phyloP scores from a whole-genome alignment of 2,888 invertebrate species.

The Clostera curtula region DNA sequence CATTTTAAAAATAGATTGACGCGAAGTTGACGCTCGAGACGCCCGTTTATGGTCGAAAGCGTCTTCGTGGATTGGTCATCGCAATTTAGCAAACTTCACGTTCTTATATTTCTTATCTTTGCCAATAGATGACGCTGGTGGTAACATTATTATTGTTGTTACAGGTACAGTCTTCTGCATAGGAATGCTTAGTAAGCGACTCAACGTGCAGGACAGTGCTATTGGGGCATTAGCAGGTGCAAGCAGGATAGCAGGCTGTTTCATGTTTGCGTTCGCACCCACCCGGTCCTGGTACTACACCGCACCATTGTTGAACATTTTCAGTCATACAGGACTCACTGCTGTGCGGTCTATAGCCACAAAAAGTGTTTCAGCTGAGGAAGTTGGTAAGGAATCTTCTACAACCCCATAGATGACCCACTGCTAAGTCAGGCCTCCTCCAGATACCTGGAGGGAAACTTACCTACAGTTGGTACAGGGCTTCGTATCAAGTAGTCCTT shows the following conservation, averaged over 20 bases:
- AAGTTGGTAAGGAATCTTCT: conserved; percentile 56
- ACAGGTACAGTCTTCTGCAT: conserved; percentile 68
- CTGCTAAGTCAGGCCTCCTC: too few species aligned
- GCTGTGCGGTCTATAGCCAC: conserved; percentile 73
- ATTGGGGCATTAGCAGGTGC: conserved; percentile 64
- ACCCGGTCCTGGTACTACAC: conserved; percentile 61
- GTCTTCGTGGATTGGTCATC: too few species aligned
- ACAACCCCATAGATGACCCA: too few species aligned
- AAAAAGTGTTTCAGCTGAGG: conserved; percentile 70
- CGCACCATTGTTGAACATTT: conserved; percentile 67
- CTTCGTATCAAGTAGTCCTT: too few species aligned
- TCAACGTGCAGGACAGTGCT: conserved; percentile 61
- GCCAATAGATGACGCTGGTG: too few species aligned
- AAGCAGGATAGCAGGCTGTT: conserved; percentile 70
- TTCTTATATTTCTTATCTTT: too few species aligned
- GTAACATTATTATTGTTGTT: conserved; percentile 7
- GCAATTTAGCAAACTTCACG: too few species aligned
- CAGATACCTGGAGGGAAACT: too few species aligned
- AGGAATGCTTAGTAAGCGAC: conserved; percentile 53
- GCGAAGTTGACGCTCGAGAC: too few species aligned
- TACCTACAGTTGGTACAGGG: too few species aligned
- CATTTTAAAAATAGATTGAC: too few species aligned
- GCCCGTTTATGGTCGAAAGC: too few species aligned
- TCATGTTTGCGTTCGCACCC: conserved; percentile 68
- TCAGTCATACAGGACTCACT: conserved; percentile 72